Evolutionary conservation across 2,888 invertebrate species (phyloP), one percentile per base, ranked within the genome.

Genomic region (Desoria tigrina): DNA sequence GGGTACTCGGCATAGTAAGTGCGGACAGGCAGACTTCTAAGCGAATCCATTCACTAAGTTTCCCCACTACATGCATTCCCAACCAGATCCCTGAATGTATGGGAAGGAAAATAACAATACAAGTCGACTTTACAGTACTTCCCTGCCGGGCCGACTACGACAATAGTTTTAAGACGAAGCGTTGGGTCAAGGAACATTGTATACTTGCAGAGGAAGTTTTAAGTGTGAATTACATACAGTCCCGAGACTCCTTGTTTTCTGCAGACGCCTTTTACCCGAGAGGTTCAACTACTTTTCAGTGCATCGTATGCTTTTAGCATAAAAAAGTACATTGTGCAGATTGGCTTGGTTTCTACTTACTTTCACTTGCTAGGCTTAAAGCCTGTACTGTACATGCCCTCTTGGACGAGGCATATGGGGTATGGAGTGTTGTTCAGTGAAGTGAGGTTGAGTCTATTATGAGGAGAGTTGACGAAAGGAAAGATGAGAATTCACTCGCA

Each of bases 401-500:
- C 11, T 32, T 4, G 32, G 11, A 32, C 32, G 32, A 32, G n/a
- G 21, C 7, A 49, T 11, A 18, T 21, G 9, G 49, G 14, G 9
- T 11, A 49, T 16, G 51, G 16, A 23, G 27, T 18, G 55, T 18
- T 9, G n/a, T 11, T 16, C 23, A 37, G 59, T 50, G 59, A 53
- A 42, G 39, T 18, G 21, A 28, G 59, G 53, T 58, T 39, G 28
- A 61, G 51, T 65, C 63, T 59, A 51, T 61, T 68, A 71, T 68
- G 63, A 71, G 69, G 65, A 64, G 60, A 65, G 65, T 68, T 51
- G 59, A 27, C 60, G 60, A 49, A 62, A 61, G 55, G 51, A 65
- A 71, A 69, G 65, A 71, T 69, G 71, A 71, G 69, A 63, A 69
- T 69, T 64, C 61, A 60, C 50, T 54, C 61, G 64, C 42, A 64